Percentiles rank a stretch among this genome's conserved stretches.
Conservation (phyloP, 2,888 invertebrate species). For the Ferrisia virgata region DNA sequence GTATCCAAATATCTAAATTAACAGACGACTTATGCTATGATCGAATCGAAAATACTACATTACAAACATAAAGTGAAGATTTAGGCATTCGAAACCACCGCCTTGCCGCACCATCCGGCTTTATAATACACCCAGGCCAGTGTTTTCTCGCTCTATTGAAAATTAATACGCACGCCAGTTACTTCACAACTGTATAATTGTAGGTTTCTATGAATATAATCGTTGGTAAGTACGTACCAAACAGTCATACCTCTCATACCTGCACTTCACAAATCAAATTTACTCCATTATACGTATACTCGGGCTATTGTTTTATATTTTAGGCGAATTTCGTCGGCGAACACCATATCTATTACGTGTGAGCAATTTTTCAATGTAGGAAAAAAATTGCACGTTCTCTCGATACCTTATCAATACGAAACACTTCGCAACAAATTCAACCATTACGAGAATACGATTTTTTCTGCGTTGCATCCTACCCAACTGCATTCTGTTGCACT, state of each 20-base stretch:
- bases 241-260: neutral
- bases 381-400: no score
- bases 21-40: neutral
- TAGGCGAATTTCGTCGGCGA: neutral
- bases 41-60: no score
- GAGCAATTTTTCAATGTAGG: no score
- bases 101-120: neutral
- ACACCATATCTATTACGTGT: neutral
- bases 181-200: constrained; percentile 19
- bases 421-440: no score
- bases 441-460: no score
- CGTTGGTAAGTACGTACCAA: neutral
- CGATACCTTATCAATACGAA: no score
- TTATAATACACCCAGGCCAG: neutral
- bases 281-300: no score
- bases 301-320: neutral
- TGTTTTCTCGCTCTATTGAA: neutral
- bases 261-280: constrained; percentile 18
- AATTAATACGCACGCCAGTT: neutral
- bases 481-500: no score
- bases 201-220: neutral
- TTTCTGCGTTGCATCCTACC: no score
- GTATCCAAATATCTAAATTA: constrained; percentile 22
- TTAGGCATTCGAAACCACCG: neutral
- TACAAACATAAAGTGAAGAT: no score